Evolutionary conservation across 2,797 vertebrate genomes (phyloP).

Genomic region (Sphenodon punctatus): DNA sequence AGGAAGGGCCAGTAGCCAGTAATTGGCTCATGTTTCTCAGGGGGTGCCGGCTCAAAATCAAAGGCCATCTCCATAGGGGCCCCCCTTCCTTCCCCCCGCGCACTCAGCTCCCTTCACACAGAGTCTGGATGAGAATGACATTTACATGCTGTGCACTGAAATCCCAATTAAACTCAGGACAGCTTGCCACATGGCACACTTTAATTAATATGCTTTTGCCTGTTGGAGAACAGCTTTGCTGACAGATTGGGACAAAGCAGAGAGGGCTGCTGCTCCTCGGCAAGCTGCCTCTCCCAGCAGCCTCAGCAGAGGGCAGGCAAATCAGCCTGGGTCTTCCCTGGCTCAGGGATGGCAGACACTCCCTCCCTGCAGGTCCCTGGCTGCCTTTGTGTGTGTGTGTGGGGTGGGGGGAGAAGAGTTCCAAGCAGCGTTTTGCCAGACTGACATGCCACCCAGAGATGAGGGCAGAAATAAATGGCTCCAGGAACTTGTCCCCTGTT

Average conservation of each 20-base stretch:
- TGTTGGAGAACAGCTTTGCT: constrained; percentile 23
- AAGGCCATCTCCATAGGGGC: neutral
- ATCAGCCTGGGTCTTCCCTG: neutral
- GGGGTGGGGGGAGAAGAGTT: neutral
- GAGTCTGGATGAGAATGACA: constrained; percentile 3
- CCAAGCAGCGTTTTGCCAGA: too few relatives aligned
- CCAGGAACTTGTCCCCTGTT: neutral
- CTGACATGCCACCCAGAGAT: neutral
- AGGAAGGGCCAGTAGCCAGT: neutral
- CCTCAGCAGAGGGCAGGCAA: neutral
- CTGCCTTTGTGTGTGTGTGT: neutral
- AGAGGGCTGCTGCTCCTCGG: constrained; percentile 4
- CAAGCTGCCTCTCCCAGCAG: neutral
- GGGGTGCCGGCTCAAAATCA: neutral
- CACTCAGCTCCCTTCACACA: neutral
- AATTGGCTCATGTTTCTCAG: neutral
- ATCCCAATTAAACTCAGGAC: constrained; percentile 51
- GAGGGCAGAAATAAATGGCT: too few relatives aligned
- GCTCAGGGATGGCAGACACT: neutral
- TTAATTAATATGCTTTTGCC: constrained; percentile 61
- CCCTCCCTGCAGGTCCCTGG: too few relatives aligned
- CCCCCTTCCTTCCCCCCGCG: accelerated
- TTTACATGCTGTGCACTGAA: neutral
- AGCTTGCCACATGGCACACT: constrained; percentile 25
- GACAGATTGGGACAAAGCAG: constrained; percentile 31